Base-by-base conservation (phyloP, 2,797 vertebrate species). In the Gadopsis bispinosus region DNA sequence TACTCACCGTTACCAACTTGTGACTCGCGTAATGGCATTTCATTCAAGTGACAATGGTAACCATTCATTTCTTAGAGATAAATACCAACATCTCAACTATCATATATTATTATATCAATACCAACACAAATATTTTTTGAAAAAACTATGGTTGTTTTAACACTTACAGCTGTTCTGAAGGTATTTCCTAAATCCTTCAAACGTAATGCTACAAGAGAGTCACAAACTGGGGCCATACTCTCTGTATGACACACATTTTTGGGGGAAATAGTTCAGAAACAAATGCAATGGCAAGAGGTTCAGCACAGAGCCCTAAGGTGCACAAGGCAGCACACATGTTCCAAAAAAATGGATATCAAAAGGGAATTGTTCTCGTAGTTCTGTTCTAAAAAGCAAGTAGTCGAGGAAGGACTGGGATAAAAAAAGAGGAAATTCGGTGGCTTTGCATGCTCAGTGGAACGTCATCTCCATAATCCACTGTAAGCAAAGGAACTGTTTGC, bases 401-500 rank as follows among this genome's bases (percentile, higher is more conserved):
- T 13, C 29, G 35, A 63, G 77, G 63, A 82, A 78, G 69, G 74
- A 56, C 50, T 37, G 48, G 53, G 82, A 84, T 80, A 73, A 73
- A 83, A 35, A 54, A 73, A 73, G 41, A 79, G 81, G 77, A 91
- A 88, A 89, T 84, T 61, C 70, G 84, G 76, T 45, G 80, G 75
- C 80, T 90, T 84, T 79, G 54, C 51, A 65, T 81, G 79, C 75
- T 88, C 75, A 81, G 50, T 75, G 43, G 58, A 71, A 79, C 81
- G 54, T 70, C 51, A 89, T 90, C 88, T 91, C 54, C 72, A 84
- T 84, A 91, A 89, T 87, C 84, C 83, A 77, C 75, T 33, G 55
- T 80, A 88, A 87, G 81, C 83, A 80, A 31, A 73, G 41, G 70
- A 64, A 68, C 73, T 80, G 56, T 86, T 86, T 85, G 72, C 79